Evolutionary conservation across 2,888 invertebrate species (phyloP), one percentile per base, ranked within the genome.

Genomic region (Nomada ferruginata): DNA sequence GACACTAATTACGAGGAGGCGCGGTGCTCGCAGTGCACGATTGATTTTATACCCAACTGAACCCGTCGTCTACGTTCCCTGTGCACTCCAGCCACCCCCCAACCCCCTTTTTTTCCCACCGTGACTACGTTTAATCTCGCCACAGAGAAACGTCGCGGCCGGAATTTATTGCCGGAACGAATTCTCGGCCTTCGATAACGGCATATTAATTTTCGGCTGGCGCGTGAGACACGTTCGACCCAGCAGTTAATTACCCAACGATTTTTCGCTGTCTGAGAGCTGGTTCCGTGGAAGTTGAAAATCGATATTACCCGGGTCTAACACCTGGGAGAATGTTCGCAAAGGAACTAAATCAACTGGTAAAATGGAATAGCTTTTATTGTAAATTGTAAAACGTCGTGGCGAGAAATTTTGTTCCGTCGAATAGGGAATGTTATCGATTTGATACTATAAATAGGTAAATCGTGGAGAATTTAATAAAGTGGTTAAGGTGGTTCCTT

Each of bases 51-150:
- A 74, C 52, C 18, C 50, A 53, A 61, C 47, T n/a, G 50, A 61
- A 66, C 47, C 50, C 36, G 11, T 42, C 55, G n/a, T 59, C 63
- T 52, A 44, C 47, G 10, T 23, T 26, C 11, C 68, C 23, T 9
- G 36, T 13, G n/a, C 26, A 5, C n/a, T 11, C 61, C 57, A 50
- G 9, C 13, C 44, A 13, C 13, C 52, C 36, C 44, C 57, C 26
- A 52, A 59, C 7, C 64, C 52, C 13, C 57, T 36, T 50, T 50
- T 61, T 63, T 63, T 68, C 76, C 70, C 52, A 44, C 36, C 11
- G 61, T 26, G 53, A 44, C 69, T 65, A 69, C 76, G 69, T 81
- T 82, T 76, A 82, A 86, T 84, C 77, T 82, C 66, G 76, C 66
- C 77, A 68, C 57, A 47, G 63, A 70, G 80, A 63, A 85, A 80